Conservation (phyloP, 2,797 vertebrate genomes). For the Vultur gryphus region DNA sequence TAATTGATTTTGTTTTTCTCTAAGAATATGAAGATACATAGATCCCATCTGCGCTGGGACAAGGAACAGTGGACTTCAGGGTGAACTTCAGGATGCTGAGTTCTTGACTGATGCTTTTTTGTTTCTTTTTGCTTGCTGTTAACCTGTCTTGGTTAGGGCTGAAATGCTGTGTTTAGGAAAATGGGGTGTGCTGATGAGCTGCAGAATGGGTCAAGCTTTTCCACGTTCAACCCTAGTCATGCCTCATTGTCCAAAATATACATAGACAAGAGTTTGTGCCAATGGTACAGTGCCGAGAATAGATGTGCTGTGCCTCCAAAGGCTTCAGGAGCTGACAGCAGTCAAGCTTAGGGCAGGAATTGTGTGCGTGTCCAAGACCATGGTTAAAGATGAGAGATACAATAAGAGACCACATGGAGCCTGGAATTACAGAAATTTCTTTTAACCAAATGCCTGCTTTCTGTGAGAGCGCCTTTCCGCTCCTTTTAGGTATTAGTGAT, state of each 20-base stretch:
- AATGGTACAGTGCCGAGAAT: fast-evolving
- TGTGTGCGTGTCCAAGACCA: too few relatives aligned
- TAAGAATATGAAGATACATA: background rate
- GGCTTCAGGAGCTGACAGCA: background rate
- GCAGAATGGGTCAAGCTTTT: background rate
- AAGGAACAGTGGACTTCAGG: background rate
- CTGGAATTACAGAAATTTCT: background rate
- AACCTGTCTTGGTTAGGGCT: background rate
- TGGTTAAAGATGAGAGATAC: background rate
- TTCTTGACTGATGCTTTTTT: background rate
- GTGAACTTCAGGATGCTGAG: background rate
- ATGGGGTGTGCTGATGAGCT: background rate
- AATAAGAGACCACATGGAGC: background rate
- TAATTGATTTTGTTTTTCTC: background rate
- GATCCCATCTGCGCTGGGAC: background rate
- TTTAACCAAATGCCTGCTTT: background rate
- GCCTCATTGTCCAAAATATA: background rate
- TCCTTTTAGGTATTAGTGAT: background rate
- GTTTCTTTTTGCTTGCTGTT: background rate
- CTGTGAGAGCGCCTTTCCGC: background rate
- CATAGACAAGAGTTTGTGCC: background rate
- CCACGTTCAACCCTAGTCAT: fast-evolving
- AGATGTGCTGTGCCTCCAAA: background rate
- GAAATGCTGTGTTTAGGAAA: background rate
- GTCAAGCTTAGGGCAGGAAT: background rate